Conservation (phyloP, 2,797 vertebrate genomes). For the Falco naumanni region DNA sequence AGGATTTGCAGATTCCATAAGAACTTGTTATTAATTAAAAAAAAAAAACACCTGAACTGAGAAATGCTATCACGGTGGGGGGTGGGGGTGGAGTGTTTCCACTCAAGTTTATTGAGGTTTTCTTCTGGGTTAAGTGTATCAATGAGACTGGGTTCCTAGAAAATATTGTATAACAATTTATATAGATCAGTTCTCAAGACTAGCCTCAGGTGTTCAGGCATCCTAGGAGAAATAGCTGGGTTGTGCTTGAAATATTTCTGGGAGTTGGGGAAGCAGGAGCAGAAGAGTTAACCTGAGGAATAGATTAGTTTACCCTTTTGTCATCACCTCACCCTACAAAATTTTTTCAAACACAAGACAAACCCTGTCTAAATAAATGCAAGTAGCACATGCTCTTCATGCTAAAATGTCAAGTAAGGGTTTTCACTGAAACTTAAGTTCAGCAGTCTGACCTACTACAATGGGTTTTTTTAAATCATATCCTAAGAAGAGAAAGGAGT, state of each 20-base stretch:
- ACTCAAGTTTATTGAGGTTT: background rate
- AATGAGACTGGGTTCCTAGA: background rate
- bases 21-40: background rate
- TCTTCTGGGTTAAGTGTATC: background rate
- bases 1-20: background rate
- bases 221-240: background rate
- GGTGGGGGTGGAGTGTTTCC: too few species aligned
- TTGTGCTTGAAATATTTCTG: background rate
- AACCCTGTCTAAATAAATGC: too few species aligned
- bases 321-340: background rate
- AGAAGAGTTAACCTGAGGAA: background rate
- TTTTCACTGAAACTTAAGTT: background rate
- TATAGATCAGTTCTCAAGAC: background rate
- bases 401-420: background rate
- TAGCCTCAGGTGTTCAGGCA: background rate
- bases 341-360: background rate
- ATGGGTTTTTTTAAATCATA: background rate
- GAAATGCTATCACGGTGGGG: background rate
- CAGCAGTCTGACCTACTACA: background rate
- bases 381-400: background rate
- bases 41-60: background rate
- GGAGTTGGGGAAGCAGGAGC: background rate
- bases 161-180: background rate
- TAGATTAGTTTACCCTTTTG: background rate
- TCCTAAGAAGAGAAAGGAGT: background rate